A percentile compares a stretch with the other conserved stretches of the same genome.
phyloP scores from a whole-genome alignment of 2,888 invertebrate species.

The Plagodis dolabraria region DNA sequence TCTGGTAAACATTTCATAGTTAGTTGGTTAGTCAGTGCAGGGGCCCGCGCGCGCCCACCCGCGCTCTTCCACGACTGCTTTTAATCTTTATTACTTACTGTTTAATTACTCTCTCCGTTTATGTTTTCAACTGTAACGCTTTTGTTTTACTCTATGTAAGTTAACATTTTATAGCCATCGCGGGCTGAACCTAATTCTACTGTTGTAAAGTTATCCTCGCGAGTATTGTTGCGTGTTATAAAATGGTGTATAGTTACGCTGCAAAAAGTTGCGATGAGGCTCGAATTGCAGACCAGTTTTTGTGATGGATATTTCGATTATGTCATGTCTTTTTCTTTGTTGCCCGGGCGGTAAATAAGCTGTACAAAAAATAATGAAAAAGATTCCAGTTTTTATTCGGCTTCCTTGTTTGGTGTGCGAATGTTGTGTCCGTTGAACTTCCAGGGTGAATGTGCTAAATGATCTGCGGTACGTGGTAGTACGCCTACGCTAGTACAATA shows the following conservation, averaged over 20 bases:
- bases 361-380: conserved; percentile 34
- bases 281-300: conserved; percentile 49
- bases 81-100: conserved; percentile 46
- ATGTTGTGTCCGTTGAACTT: conserved; percentile 58
- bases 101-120: conserved; percentile 40
- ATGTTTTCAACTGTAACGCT: conserved; percentile 40
- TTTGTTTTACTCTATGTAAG: conserved; percentile 38
- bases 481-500: conserved; percentile 50
- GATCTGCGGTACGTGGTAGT: conserved; percentile 48
- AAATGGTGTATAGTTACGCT: conserved; percentile 38
- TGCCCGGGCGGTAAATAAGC: conserved; percentile 6
- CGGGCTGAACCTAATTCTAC: conserved; percentile 16
- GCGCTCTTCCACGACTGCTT: conserved; percentile 55
- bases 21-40: conserved; percentile 43
- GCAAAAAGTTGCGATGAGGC: conserved; percentile 30
- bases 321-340: conserved; percentile 35
- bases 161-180: conserved; percentile 25
- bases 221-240: conserved; percentile 31
- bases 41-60: conserved; percentile 53
- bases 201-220: conserved; percentile 24
- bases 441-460: conserved; percentile 59
- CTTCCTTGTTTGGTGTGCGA: conserved; percentile 49
- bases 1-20: conserved; percentile 43
- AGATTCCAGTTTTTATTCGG: conserved; percentile 37
- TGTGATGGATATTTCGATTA: conserved; percentile 27